These are phyloP conservation scores for Corythoichthys intestinalis DNA, from an alignment of 2,113 vertebrate genomes.

Conservation along the genomic window DNA sequence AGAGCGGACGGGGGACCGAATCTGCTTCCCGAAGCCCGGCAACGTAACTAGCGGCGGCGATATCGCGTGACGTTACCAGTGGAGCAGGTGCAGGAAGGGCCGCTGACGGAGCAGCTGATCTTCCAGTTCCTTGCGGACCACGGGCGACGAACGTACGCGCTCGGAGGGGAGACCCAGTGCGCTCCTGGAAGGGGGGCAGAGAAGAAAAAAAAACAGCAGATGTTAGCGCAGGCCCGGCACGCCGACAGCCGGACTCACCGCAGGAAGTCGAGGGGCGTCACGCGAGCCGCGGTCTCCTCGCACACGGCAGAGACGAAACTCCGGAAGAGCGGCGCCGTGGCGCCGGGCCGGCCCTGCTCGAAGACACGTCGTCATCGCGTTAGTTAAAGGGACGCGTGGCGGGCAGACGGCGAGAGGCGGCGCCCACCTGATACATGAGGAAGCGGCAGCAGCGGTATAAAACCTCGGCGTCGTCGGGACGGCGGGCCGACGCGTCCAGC, in stretches of 20 bases:
- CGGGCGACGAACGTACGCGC: slow-evolving; percentile 72
- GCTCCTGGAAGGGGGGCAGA: slow-evolving; percentile 63
- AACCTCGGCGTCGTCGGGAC: slow-evolving; percentile 79
- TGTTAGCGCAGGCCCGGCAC: too few relatives aligned
- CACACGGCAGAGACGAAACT: slow-evolving; percentile 84
- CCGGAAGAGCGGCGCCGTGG: slow-evolving; percentile 78
- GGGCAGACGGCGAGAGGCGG: not conserved
- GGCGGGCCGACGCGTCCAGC: slow-evolving; percentile 78
- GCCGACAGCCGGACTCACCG: slow-evolving; percentile 61
- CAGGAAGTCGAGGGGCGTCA: slow-evolving; percentile 77
- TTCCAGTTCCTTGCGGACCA: slow-evolving; percentile 76
- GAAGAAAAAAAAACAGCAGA: not conserved
- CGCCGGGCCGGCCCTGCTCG: slow-evolving; percentile 74
- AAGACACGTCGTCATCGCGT: not conserved
- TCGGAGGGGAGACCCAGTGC: slow-evolving; percentile 82
- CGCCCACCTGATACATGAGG: slow-evolving; percentile 83
- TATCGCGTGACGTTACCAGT: slow-evolving; percentile 73
- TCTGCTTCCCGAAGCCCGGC: too few relatives aligned
- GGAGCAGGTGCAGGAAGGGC: slow-evolving; percentile 85
- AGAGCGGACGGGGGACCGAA: too few relatives aligned
- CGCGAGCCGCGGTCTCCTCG: slow-evolving; percentile 73
- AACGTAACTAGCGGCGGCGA: too few relatives aligned
- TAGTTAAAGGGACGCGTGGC: too few relatives aligned
- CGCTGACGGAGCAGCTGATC: slow-evolving; percentile 78
- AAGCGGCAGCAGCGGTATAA: slow-evolving; percentile 86